These are phyloP conservation scores for Thryonomys swinderianus DNA, from an alignment of 2,113 vertebrate genomes.

Conservation along the genomic window DNA sequence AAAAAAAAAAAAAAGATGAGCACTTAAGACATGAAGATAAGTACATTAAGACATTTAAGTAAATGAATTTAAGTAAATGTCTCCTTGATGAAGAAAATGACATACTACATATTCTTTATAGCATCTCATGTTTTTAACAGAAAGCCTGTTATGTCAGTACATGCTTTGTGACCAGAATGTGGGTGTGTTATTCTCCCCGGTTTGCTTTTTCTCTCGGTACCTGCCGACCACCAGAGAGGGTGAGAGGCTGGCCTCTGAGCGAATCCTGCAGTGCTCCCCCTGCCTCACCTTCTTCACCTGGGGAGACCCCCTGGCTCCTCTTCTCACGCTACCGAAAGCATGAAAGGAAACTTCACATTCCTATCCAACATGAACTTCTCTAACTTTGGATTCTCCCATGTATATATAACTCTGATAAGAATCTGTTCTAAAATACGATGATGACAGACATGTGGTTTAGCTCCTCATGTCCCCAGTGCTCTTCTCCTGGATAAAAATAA, in stretches of 20 bases:
- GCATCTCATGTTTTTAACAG: not conserved
- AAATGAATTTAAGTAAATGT: too few relatives aligned
- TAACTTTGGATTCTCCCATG: not conserved
- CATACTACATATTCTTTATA: not conserved
- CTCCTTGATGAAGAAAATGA: not conserved
- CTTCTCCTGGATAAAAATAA: conserved; percentile 49
- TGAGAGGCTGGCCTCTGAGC: not conserved
- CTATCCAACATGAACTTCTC: not conserved
- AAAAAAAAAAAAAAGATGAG: too few relatives aligned
- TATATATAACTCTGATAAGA: not conserved
- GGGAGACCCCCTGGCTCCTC: not conserved
- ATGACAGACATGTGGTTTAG: not conserved
- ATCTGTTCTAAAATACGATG: not conserved
- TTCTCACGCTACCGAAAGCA: not conserved
- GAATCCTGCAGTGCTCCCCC: not conserved
- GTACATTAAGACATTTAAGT: too few relatives aligned
- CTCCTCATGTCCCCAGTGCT: not conserved
- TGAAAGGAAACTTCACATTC: not conserved
- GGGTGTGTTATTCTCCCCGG: not conserved
- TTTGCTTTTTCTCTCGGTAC: not conserved
- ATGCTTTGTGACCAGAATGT: not conserved
- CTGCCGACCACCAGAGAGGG: not conserved
- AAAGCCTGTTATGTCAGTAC: not conserved
- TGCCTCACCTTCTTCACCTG: not conserved
- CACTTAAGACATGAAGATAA: too few relatives aligned